These are phyloP conservation scores for Phoenicopterus ruber DNA, from an alignment of 2,113 vertebrate genomes.

Conservation along the genomic window DNA sequence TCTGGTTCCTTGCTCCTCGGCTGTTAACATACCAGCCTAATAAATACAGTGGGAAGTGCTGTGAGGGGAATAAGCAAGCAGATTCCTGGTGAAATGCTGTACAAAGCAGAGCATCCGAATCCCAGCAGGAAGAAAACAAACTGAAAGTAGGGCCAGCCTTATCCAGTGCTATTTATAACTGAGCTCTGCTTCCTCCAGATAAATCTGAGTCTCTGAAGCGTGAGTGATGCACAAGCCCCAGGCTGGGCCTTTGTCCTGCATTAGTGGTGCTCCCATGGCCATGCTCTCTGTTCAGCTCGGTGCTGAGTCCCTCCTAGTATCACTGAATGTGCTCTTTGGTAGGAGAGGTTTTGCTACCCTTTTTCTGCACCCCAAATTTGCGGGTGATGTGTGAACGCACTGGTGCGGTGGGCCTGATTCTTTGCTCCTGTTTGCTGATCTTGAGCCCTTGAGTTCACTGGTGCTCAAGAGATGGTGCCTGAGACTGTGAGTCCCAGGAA, in stretches of 20 bases:
- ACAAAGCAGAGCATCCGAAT: background rate
- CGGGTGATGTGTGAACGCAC: background rate
- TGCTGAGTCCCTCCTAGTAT: background rate
- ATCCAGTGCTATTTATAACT: constrained; percentile 37
- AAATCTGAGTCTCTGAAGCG: background rate
- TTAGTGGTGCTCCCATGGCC: background rate
- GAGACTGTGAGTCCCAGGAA: background rate
- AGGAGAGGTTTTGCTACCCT: background rate
- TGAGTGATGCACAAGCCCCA: background rate
- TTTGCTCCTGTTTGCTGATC: background rate
- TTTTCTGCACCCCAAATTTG: background rate
- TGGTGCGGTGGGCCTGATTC: background rate
- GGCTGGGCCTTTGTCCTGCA: background rate
- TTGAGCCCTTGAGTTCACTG: background rate
- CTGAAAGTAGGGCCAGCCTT: background rate
- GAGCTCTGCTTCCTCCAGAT: background rate
- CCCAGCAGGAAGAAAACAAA: constrained; percentile 12
- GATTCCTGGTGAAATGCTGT: background rate
- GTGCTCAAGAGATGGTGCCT: background rate
- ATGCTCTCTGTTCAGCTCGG: background rate
- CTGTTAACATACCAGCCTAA: background rate
- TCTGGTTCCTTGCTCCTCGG: background rate
- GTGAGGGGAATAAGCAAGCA: background rate
- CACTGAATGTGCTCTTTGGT: background rate
- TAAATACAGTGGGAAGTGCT: background rate